Evolutionary conservation across 2,797 vertebrate genomes (phyloP), one percentile per base, ranked within the genome.

Genomic region (Coregonus sp.): DNA sequence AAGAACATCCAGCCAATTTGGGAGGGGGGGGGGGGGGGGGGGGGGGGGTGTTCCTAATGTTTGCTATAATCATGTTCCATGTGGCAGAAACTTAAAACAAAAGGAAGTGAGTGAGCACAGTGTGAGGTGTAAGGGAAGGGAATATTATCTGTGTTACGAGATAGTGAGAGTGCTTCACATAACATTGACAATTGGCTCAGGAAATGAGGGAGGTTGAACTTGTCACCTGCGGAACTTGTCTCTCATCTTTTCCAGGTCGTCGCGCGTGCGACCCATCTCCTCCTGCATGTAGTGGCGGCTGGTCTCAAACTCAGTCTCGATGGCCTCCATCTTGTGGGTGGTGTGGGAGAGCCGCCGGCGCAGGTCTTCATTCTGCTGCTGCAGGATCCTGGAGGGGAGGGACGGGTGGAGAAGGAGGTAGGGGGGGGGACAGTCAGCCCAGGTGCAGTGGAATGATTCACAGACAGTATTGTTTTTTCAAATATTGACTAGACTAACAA

Each of bases 291-390:
- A 97, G 86, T 97, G 97, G 18, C 96, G 96, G 78, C 94, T 95
- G 0, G 95, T 94, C 66, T 98, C 97, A 81, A 98, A 95, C 88
- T 99, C 98, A 0, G 95, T 95, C 91, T 98, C 97, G 94, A 98
- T 95, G 1, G 95, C 95, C 79, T 99, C 98, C 86, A 97, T 97
- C 87, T 96, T 97, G 89, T 95, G 96, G 75, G 96, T 97, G 85
- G 97, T 96, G 0, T 96, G 95, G 0, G 95, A 95, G 80, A 99
- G 93, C 52, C 96, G 94, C 3, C 91, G 92, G 0, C 96, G 96
- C 81, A 99, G 92, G 80, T 99, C 97, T 84, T 99, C 97, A n/a
- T 99, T 99, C 90, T 99, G 97, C 78, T 96, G 96, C 92, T 98
- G 96, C 79, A 99, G 93, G 81, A 94, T 89, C 87, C 93, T 94